phyloP scores from a whole-genome alignment of 2,888 invertebrate species.

The Cantharis lateralis region DNA sequence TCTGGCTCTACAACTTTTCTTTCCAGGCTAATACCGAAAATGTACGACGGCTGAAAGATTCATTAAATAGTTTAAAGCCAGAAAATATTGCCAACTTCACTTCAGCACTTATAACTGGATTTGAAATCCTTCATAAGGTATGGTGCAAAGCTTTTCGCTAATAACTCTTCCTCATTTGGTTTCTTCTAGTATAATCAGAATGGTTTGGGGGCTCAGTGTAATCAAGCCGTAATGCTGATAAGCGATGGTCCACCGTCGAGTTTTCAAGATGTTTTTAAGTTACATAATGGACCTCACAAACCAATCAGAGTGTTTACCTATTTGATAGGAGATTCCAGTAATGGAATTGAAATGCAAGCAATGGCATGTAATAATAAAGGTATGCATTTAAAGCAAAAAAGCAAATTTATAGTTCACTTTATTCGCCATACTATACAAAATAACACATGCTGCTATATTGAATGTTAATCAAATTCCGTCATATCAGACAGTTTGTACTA shows the following conservation, averaged over 20 bases:
- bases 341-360: constrained; percentile 83
- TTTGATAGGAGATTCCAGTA: constrained; percentile 90
- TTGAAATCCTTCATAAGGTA: constrained; percentile 88
- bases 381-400: constrained; percentile 50
- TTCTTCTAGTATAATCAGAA: constrained; percentile 75
- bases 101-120: constrained; percentile 88
- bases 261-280: constrained; percentile 66
- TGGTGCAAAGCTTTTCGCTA: constrained; percentile 13
- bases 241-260: constrained; percentile 87
- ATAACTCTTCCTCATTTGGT: neutral
- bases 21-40: constrained; percentile 81
- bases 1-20: neutral
- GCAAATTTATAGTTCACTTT: neutral
- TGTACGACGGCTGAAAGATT: constrained; percentile 77
- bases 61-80: constrained; percentile 73
- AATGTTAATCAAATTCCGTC: neutral
- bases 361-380: constrained; percentile 99
- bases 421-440: neutral
- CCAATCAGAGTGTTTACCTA: constrained; percentile 96
- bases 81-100: constrained; percentile 90
- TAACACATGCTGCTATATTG: neutral
- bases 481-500: neutral
- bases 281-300: constrained; percentile 92
- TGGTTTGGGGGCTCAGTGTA: constrained; percentile 89
- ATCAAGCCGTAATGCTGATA: constrained; percentile 97